Percentiles rank a stretch among this genome's conserved stretches.
These are phyloP conservation scores for Oryzias sinensis DNA, from an alignment of 2,797 vertebrate species.

Conservation along the genomic window DNA sequence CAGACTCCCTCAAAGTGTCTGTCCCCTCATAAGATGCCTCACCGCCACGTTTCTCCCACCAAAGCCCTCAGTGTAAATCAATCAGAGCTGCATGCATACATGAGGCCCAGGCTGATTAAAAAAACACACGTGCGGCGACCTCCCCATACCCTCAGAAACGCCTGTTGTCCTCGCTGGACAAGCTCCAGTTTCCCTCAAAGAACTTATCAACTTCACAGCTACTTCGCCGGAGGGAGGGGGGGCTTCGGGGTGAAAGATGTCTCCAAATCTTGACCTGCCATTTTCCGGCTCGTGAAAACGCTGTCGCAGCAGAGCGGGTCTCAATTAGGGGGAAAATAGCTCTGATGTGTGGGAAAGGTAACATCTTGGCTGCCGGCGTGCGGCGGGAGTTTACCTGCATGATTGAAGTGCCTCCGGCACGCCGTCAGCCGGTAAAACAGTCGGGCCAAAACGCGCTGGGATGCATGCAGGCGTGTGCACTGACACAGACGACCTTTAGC, in stretches of 20 bases:
- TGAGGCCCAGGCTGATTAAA: conserved; percentile 37
- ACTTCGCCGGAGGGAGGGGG: conserved; percentile 34
- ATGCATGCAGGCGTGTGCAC: background rate
- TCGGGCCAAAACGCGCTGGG: conserved; percentile 11
- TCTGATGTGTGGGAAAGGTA: conserved; percentile 58
- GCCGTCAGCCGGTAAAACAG: conserved; percentile 55
- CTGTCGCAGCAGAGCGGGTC: conserved; percentile 65
- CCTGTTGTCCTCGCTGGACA: conserved; percentile 45
- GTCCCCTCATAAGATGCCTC: conserved; percentile 44
- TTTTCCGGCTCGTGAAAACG: conserved; percentile 62
- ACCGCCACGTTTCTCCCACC: conserved; percentile 48
- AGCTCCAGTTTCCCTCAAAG: conserved; percentile 47
- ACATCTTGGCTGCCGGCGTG: conserved; percentile 46
- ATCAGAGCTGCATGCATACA: conserved; percentile 41
- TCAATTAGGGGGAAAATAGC: conserved; percentile 70
- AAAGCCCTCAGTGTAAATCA: conserved; percentile 54
- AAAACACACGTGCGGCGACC: conserved; percentile 51
- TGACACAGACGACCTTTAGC: background rate
- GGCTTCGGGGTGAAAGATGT: conserved; percentile 21
- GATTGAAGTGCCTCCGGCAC: conserved; percentile 62
- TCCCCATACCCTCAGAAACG: conserved; percentile 49
- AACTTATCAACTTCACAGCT: conserved; percentile 65
- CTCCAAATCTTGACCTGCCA: conserved; percentile 63
- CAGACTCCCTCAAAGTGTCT: conserved; percentile 48
- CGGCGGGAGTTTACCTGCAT: conserved; percentile 58